Conservation (phyloP, 2,888 invertebrate species). For the Lochmaea crataegi region DNA sequence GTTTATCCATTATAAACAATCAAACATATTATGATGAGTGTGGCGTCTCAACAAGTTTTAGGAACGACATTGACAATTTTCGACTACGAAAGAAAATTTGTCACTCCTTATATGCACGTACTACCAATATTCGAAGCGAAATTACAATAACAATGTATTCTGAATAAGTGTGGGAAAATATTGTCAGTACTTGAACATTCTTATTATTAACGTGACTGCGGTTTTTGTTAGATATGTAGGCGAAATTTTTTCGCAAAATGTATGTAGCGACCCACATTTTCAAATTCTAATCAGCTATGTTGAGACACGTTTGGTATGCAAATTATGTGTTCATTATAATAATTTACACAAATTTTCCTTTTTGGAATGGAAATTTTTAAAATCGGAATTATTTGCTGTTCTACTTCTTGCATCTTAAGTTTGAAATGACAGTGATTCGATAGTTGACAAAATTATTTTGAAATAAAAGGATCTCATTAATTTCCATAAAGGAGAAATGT, state of each 20-base stretch:
- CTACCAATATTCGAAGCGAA: background rate
- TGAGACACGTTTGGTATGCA: background rate
- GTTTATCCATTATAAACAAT: too few species aligned
- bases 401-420: too few species aligned
- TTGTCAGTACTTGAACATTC: background rate
- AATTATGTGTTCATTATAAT: background rate
- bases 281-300: background rate
- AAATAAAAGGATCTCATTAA: too few species aligned
- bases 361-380: background rate
- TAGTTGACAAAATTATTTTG: too few species aligned
- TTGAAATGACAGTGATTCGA: too few species aligned
- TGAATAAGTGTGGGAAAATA: background rate
- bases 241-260: background rate
- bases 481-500: too few species aligned
- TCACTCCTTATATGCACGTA: background rate
- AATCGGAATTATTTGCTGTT: background rate
- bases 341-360: background rate
- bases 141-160: background rate
- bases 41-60: too few species aligned
- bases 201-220: constrained; percentile 3
- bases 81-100: background rate
- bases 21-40: too few species aligned
- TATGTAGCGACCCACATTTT: constrained; percentile 6
- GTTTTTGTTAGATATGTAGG: background rate
- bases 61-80: background rate